Evolutionary conservation across 2,797 vertebrate species (phyloP).

Genomic region (Okamejei kenojei): DNA sequence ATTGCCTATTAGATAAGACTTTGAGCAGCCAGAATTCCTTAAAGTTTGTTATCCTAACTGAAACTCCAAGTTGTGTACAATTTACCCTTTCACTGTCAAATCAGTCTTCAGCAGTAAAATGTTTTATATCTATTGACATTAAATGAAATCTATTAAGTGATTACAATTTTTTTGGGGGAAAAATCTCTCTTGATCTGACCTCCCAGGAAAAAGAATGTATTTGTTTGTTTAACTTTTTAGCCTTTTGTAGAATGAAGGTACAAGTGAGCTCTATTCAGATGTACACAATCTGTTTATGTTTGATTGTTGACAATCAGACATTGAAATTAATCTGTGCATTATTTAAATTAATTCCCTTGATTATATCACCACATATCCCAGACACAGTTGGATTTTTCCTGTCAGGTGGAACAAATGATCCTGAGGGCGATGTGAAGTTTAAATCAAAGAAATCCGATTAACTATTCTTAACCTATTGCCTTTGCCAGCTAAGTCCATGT

Average conservation of each 20-base stretch:
- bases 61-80: too few species aligned
- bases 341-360: background rate
- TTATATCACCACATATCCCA: background rate
- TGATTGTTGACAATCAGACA: background rate
- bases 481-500: slow-evolving; percentile 8
- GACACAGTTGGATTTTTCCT: background rate
- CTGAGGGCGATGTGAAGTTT: background rate
- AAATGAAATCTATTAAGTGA: background rate
- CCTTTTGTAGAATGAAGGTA: background rate
- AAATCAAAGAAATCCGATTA: background rate
- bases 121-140: background rate
- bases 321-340: background rate
- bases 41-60: background rate
- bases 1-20: background rate
- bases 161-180: background rate
- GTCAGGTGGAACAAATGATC: too few species aligned
- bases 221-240: background rate
- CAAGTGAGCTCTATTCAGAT: background rate
- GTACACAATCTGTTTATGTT: background rate
- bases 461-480: background rate
- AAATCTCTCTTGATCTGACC: background rate
- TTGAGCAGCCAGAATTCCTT: background rate
- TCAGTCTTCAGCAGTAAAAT: background rate
- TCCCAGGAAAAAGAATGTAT: background rate
- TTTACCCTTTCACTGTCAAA: too few species aligned